Evolutionary conservation across 2,113 vertebrate species (phyloP).

Genomic region (Cisticola juncidis): DNA sequence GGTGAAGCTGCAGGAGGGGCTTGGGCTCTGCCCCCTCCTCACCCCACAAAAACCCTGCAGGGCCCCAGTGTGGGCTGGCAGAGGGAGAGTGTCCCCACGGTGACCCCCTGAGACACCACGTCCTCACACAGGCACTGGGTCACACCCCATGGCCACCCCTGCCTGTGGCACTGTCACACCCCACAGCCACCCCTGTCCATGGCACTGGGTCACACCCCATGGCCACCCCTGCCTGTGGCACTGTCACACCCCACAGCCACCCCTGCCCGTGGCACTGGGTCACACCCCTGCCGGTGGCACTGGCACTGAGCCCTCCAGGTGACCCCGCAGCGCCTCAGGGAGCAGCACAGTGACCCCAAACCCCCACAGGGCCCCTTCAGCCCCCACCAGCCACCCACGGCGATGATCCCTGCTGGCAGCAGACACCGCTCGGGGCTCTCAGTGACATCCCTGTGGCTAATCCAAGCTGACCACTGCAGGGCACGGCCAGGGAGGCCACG

Average conservation of each 20-base stretch:
- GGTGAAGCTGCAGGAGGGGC: not conserved
- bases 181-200: not conserved
- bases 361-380: accelerated
- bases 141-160: not conserved
- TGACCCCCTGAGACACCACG: not conserved
- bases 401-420: not conserved
- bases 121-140: not conserved
- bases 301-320: not conserved
- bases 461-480: not conserved
- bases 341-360: not conserved
- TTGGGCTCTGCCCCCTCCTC: not conserved
- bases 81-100: accelerated
- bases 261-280: too few species aligned
- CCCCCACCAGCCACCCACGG: not conserved
- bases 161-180: too few species aligned
- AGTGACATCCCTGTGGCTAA: not conserved
- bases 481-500: accelerated
- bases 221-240: not conserved
- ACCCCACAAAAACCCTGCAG: not conserved
- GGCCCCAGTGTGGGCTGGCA: accelerated
- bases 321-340: accelerated
- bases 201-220: not conserved
- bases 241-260: not conserved
- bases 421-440: not conserved
- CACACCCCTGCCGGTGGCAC: not conserved